Base-by-base conservation (phyloP, 2,113 vertebrate genomes). In the Mesitornis unicolor region DNA sequence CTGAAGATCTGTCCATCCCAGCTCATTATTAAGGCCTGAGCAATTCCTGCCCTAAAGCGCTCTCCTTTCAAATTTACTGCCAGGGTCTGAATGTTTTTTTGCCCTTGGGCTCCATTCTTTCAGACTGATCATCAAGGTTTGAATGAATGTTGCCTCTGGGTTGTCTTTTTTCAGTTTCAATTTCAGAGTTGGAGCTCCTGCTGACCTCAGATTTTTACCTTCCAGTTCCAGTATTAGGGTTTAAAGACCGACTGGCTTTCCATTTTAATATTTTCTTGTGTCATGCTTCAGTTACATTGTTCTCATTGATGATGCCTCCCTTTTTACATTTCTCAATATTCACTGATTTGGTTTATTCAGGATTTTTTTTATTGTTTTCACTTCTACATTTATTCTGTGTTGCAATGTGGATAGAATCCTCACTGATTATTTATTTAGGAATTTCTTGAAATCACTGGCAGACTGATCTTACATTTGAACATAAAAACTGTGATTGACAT, bases 41-140 rank as follows among this genome's bases (percentile, higher is more conserved):
- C 80, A 94, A 89, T 77, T 96, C 69, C 80, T 97, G n/a, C 91
- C 96, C 96, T 97, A 76, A 88, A 98, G 94, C 88, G 80, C 38
- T 61, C 81, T 95, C 42, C 80, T 98, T 98, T 97, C 87, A 92
- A 79, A 92, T 87, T 96, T 79, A 16, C 31, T 86, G 43, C 50
- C 45, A 65, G 48, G 73, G 18, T 71, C 56, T 90, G 89, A 92
- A 92, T 89, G 51, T 57, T 94, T 96, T 59, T 97, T 82, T 90
- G 82, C 83, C 97, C 75, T 89, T 14, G 1, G 88, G 96, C 92
- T 97, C n/a, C 93, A 6, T 95, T 96, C 92, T 89, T 97, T 97
- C 90, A 93, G 79, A 87, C 76, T 89, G 96, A 98, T 97, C 90
- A 90, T 95, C 61, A 47, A 79, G 68, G n/a, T 93, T 94, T 95